Base-by-base conservation (phyloP, 2,113 vertebrate species). In the Chionomys nivalis region DNA sequence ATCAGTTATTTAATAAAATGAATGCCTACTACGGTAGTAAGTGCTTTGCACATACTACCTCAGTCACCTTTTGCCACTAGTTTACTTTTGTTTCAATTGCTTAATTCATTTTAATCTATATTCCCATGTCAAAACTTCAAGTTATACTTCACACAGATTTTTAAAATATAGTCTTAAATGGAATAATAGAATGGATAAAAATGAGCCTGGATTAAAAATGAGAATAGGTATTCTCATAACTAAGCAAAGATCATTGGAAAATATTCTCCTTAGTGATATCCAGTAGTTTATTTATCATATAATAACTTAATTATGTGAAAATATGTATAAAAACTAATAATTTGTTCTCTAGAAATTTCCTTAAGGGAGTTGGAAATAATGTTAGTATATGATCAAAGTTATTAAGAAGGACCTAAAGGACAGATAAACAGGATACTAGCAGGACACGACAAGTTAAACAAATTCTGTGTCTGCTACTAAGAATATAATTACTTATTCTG, bases 401-500 rank as follows among this genome's bases (percentile, higher is more conserved):
- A 91, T 26, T 28, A 93, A 93, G 47, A 11, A 66, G 2, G 26
- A 28, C 33, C 23, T n/a, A 65, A 86, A 66, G 39, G 39, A 1
- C 12, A 70, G 28, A 96, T 81, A 88, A 63, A 89, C 14, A 94
- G 31, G 12, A 96, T 86, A 49, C 1, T 92, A 4, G n/a, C 11
- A 94, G 44, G 8, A 31, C 28, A 89, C 90, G 75, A 75, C 31
- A 91, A 83, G 21, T 85, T 26, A 96, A 87, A 85, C 5, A 78
- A 94, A 89, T 91, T 94, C 26, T 66, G 0, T 70, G 17, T 58
- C 87, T 91, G 75, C 12, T 13, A 82, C 21, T 17, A 39, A 92
- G 39, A 93, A 94, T 89, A 89, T 44, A 93, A 42, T 83, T 63
- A 68, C 28, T 94, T 68, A 78, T 83, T 91, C 12, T 44, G 4